Percentiles rank a stretch among this genome's conserved stretches.
Conservation (phyloP, 2,113 vertebrate genomes). For the Thoracochromis brauschi region DNA sequence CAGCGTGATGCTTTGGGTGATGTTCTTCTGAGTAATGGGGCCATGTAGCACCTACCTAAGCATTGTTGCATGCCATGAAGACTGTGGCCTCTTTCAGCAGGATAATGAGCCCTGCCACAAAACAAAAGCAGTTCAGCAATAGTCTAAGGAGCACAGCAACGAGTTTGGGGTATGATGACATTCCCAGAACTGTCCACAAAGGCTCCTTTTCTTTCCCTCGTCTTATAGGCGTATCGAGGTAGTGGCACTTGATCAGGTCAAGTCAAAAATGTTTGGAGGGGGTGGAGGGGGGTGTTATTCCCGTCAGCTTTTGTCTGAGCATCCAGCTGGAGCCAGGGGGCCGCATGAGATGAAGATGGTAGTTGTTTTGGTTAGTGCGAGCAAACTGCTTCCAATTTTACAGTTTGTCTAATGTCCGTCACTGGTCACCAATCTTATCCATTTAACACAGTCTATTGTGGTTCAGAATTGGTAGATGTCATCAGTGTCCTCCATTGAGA, state of each 20-base stretch:
- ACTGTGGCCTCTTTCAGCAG: neutral
- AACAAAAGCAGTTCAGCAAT: neutral
- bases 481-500: neutral
- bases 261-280: neutral
- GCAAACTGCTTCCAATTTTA: neutral
- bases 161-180: neutral
- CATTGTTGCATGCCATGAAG: neutral
- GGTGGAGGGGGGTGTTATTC: neutral
- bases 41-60: neutral
- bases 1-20: rapidly evolving
- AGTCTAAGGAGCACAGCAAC: neutral
- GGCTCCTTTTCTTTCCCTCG: neutral
- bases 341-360: neutral
- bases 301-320: neutral
- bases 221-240: rapidly evolving
- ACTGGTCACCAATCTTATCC: neutral
- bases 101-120: neutral
- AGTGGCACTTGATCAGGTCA: neutral
- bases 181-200: neutral
- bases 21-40: neutral
- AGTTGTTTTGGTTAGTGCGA: neutral
- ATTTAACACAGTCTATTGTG: neutral
- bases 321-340: rapidly evolving
- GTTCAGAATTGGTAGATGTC: rapidly evolving
- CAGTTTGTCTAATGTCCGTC: neutral